phyloP scores from a whole-genome alignment of 2,797 vertebrate genomes.

The Australoheros facetus region DNA sequence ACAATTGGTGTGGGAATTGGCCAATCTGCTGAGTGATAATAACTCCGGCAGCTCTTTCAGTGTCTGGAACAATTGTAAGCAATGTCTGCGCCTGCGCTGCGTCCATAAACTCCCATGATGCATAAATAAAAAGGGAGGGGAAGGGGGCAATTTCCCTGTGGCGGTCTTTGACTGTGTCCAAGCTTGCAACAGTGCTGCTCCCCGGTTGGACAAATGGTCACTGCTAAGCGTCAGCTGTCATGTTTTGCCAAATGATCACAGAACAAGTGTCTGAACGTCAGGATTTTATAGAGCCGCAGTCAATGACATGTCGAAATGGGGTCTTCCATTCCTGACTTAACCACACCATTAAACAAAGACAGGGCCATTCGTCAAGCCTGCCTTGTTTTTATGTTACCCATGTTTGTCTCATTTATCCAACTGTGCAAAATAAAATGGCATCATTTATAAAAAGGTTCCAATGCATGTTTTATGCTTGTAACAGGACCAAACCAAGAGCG shows the following conservation, averaged over 20 bases:
- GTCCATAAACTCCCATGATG: slow-evolving; percentile 12
- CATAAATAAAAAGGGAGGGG: slow-evolving; percentile 1
- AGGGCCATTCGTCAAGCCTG: slow-evolving; percentile 54
- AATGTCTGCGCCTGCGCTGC: neutral
- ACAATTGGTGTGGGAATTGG: slow-evolving; percentile 56
- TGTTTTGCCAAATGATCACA: slow-evolving; percentile 39
- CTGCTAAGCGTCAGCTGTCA: slow-evolving; percentile 28
- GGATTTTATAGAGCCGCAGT: slow-evolving; percentile 35
- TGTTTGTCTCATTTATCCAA: slow-evolving; percentile 49
- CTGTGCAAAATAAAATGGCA: slow-evolving; percentile 8
- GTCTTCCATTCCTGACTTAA: slow-evolving; percentile 40
- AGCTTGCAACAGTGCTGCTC: slow-evolving; percentile 18
- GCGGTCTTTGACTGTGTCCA: neutral
- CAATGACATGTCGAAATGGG: slow-evolving; percentile 26
- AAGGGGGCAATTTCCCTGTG: slow-evolving; percentile 8
- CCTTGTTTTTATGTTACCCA: slow-evolving; percentile 48
- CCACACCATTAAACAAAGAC: slow-evolving; percentile 55
- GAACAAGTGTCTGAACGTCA: slow-evolving; percentile 45
- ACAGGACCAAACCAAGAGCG: slow-evolving; percentile 1
- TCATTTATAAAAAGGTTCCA: slow-evolving; percentile 12
- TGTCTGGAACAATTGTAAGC: slow-evolving; percentile 13
- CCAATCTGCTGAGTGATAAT: slow-evolving; percentile 65
- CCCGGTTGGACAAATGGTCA: slow-evolving; percentile 20
- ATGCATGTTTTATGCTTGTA: neutral
- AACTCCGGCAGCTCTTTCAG: slow-evolving; percentile 43